A percentile compares a stretch with the other conserved stretches of the same genome.
Evolutionary conservation across 2,888 invertebrate species (phyloP).

Genomic region (Laothoe populi): DNA sequence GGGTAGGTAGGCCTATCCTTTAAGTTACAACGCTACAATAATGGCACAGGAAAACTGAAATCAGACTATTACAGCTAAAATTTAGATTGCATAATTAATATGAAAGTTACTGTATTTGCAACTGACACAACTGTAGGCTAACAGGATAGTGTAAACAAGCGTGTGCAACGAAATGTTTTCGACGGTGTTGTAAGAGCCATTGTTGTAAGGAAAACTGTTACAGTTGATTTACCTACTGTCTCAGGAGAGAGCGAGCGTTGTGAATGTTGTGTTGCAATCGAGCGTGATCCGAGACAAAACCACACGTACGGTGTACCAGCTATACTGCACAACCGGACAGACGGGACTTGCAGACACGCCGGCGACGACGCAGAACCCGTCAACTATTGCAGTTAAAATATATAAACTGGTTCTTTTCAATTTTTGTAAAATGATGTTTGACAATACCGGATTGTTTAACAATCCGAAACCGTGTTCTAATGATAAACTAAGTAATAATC

Average conservation of each 20-base stretch:
- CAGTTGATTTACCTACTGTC: constrained; percentile 5
- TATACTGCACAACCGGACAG: constrained; percentile 4
- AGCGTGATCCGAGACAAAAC: too few species aligned
- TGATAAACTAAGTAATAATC: too few species aligned
- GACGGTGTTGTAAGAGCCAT: constrained; percentile 11
- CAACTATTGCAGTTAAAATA: background rate
- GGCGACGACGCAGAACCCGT: constrained; percentile 19
- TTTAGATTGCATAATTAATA: background rate
- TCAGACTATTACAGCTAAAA: background rate
- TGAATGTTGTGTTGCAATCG: constrained; percentile 1
- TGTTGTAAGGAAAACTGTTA: constrained; percentile 4
- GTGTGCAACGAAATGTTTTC: constrained; percentile 6
- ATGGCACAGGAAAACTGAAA: background rate
- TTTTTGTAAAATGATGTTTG: background rate
- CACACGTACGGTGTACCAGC: background rate
- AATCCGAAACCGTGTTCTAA: background rate
- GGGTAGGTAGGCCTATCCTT: background rate
- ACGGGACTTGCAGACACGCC: background rate
- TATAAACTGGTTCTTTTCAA: background rate
- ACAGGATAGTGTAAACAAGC: background rate
- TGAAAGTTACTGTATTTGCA: constrained; percentile 9
- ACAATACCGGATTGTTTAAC: background rate
- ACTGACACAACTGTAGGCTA: constrained; percentile 7
- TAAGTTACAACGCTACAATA: background rate
- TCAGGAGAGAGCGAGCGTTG: background rate